A percentile compares a stretch with the other conserved stretches of the same genome.
These are phyloP conservation scores for Helicolenus hilgendorfi DNA, from an alignment of 2,797 vertebrate species.

Conservation along the genomic window DNA sequence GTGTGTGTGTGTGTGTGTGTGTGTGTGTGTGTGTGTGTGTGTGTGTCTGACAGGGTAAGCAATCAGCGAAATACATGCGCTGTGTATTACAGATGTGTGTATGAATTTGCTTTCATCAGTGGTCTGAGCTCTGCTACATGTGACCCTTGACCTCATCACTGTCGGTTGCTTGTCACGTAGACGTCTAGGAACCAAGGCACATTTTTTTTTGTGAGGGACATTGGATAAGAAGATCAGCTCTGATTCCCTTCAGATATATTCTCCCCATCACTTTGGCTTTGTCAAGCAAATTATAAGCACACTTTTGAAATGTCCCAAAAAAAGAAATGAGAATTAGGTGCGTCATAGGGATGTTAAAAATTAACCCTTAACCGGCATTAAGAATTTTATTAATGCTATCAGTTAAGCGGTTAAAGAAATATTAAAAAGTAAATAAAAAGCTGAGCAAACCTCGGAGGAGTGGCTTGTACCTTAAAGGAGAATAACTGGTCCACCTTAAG, in stretches of 20 bases:
- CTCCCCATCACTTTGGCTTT: background rate
- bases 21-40: slow-evolving; percentile 5
- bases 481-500: no score
- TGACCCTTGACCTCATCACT: slow-evolving; percentile 70
- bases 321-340: background rate
- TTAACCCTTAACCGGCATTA: no score
- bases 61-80: slow-evolving; percentile 70
- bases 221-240: background rate
- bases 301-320: background rate
- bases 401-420: no score
- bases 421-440: no score
- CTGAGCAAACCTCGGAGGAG: no score
- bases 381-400: no score
- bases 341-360: no score
- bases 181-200: background rate
- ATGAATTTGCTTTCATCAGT: slow-evolving; percentile 41
- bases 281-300: background rate
- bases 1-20: no score
- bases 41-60: slow-evolving; percentile 22
- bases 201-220: background rate
- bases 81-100: slow-evolving; percentile 13
- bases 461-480: no score
- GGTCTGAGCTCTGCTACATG: slow-evolving; percentile 26
- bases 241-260: background rate
- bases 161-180: slow-evolving; percentile 8